Evolutionary conservation across 2,888 invertebrate species (phyloP).

Genomic region (Aleiodes alternator): DNA sequence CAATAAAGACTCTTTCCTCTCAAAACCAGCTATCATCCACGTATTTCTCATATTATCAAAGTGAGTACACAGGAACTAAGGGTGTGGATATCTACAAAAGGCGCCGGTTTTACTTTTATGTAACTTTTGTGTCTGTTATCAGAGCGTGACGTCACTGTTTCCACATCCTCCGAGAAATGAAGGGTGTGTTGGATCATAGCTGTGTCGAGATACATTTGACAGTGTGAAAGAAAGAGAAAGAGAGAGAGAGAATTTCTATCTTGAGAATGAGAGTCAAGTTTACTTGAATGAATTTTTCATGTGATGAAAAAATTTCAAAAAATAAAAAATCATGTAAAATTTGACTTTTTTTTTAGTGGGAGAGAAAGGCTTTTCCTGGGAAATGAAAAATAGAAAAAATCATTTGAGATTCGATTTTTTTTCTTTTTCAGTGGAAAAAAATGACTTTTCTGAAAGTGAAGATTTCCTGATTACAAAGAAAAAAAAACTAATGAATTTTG

Average conservation of each 20-base stretch:
- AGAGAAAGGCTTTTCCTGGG: too few species aligned
- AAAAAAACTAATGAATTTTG: too few species aligned
- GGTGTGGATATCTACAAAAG: conserved; percentile 45
- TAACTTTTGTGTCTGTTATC: conserved; percentile 52
- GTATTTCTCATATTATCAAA: background rate
- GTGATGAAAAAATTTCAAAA: too few species aligned
- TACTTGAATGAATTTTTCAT: too few species aligned
- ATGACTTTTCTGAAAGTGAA: too few species aligned
- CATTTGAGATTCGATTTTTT: too few species aligned
- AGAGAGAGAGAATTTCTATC: conserved; percentile 5
- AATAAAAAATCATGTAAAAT: too few species aligned
- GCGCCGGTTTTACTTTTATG: conserved; percentile 41
- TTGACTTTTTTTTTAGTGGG: too few species aligned
- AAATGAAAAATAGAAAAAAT: too few species aligned
- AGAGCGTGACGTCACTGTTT: conserved; percentile 54
- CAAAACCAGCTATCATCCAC: too few species aligned
- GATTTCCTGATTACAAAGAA: too few species aligned
- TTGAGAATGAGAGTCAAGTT: background rate
- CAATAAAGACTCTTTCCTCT: conserved; percentile 6
- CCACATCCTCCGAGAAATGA: conserved; percentile 40
- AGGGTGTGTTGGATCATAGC: conserved; percentile 6
- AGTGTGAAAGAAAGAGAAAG: background rate
- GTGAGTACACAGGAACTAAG: conserved; percentile 41
- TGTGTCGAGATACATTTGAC: background rate
- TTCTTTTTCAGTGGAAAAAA: too few species aligned